phyloP scores from a whole-genome alignment of 1,140 invertebrate species.

The Drosophila bocki region DNA sequence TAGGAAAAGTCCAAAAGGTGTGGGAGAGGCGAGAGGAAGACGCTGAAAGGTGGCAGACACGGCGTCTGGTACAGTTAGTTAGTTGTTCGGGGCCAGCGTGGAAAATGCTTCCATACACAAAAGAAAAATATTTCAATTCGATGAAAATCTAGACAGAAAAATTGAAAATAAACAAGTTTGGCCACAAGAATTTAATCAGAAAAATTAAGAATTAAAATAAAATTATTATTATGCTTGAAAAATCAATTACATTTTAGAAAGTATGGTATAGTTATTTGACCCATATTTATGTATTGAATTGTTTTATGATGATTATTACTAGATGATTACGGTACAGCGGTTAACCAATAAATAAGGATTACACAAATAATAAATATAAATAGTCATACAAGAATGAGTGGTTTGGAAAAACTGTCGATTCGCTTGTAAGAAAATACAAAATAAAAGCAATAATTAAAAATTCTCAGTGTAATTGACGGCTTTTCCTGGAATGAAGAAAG shows the following conservation, averaged over 20 bases:
- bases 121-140: neutral
- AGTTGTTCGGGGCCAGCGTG: conserved; percentile 13
- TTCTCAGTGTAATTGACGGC: conserved; percentile 5
- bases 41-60: conserved; percentile 46
- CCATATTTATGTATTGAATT: too few relatives aligned
- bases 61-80: conserved; percentile 55
- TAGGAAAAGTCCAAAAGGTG: conserved; percentile 42
- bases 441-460: neutral
- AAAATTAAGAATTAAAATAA: neutral
- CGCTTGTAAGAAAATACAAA: neutral
- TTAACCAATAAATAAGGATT: too few relatives aligned
- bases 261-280: too few relatives aligned
- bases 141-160: neutral
- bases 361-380: too few relatives aligned
- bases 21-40: conserved; percentile 8
- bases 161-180: neutral
- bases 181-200: neutral
- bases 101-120: conserved; percentile 15
- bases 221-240: too few relatives aligned
- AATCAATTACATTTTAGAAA: too few relatives aligned
- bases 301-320: too few relatives aligned
- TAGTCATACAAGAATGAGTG: too few relatives aligned
- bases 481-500: conserved; percentile 10
- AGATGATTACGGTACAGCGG: too few relatives aligned
- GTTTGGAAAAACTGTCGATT: too few relatives aligned